Conservation (phyloP, 2,888 invertebrate genomes). For the Phanerotoma sp. region DNA sequence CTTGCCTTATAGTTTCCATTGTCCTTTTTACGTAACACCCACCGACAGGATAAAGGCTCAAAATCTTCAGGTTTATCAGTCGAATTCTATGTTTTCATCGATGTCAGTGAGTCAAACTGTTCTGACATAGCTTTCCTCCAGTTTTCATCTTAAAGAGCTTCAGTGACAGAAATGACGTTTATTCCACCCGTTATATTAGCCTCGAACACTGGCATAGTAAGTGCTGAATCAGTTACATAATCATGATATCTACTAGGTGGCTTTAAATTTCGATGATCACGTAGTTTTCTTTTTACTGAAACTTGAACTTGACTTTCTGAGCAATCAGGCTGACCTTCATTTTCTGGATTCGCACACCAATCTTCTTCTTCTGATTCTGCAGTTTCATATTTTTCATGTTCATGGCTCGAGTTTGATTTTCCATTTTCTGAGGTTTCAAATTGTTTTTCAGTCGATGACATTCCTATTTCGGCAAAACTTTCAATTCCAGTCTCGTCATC, state of each 20-base stretch:
- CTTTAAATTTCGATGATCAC: conserved; percentile 29
- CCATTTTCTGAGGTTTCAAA: not conserved
- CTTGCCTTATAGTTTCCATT: conserved; percentile 37
- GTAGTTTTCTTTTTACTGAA: conserved; percentile 8
- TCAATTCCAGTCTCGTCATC: conserved; percentile 21
- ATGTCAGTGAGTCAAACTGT: conserved; percentile 30
- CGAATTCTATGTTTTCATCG: conserved; percentile 38
- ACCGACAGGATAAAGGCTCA: conserved; percentile 36
- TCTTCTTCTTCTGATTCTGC: not conserved
- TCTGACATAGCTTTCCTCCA: conserved; percentile 39
- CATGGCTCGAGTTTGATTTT: not conserved
- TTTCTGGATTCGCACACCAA: not conserved
- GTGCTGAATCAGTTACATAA: conserved; percentile 8
- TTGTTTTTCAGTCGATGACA: not conserved
- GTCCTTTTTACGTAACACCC: conserved; percentile 36
- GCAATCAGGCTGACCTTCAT: not conserved
- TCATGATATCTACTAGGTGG: conserved; percentile 24
- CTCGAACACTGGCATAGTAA: too few species aligned
- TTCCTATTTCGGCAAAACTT: not conserved
- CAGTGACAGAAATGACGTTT: conserved; percentile 31
- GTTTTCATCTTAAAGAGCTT: conserved; percentile 38
- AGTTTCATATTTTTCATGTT: not conserved
- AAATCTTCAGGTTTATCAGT: conserved; percentile 28
- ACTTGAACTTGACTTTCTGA: not conserved
- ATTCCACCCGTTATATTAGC: conserved; percentile 29